phyloP scores from a whole-genome alignment of 2,888 invertebrate species.

The Lysandra bellargus region DNA sequence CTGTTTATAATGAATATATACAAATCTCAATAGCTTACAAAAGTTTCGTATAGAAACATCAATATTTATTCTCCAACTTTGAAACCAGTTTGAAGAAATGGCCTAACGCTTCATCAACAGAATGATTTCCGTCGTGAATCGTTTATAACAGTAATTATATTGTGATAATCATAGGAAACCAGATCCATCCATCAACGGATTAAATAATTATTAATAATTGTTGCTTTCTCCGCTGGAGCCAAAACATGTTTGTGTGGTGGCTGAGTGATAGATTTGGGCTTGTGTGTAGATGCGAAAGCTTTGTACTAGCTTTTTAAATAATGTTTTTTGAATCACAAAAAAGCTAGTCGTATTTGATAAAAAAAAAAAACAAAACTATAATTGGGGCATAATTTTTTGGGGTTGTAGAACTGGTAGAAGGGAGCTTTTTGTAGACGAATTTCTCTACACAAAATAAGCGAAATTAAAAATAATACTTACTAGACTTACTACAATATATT shows the following conservation, averaged over 20 bases:
- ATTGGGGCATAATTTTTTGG: too few relatives aligned
- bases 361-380: too few relatives aligned
- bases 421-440: too few relatives aligned
- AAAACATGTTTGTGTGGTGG: neutral
- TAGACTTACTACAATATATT: too few relatives aligned
- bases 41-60: neutral
- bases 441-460: too few relatives aligned
- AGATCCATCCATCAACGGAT: neutral
- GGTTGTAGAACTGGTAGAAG: too few relatives aligned
- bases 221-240: neutral
- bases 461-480: too few relatives aligned
- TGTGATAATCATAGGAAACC: slow-evolving; percentile 15
- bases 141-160: neutral
- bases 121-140: slow-evolving; percentile 1
- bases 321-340: neutral
- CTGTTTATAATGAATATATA: neutral
- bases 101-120: slow-evolving; percentile 8
- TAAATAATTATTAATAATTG: neutral
- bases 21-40: neutral
- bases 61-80: slow-evolving; percentile 13
- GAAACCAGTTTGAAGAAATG: slow-evolving; percentile 17
- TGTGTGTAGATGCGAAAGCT: neutral
- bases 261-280: neutral
- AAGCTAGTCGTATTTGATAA: too few relatives aligned
- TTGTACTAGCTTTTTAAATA: neutral